Evolutionary conservation across 1,140 invertebrate genomes (phyloP).

Genomic region (Papilio polytes): DNA sequence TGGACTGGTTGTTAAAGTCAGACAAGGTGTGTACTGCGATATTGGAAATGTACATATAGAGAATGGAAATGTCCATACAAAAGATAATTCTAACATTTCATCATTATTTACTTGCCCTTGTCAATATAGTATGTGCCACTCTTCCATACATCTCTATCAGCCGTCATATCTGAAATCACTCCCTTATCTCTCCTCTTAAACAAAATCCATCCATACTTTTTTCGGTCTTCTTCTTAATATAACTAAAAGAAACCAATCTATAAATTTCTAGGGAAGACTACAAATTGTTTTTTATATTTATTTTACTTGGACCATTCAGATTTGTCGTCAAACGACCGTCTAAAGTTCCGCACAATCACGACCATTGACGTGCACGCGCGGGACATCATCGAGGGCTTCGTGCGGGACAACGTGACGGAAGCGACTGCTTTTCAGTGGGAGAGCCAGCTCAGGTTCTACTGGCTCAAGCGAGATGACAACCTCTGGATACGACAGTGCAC

Average conservation of each 20-base stretch:
- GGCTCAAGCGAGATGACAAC: slow-evolving; percentile 92
- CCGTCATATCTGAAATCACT: no score
- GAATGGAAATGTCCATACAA: no score
- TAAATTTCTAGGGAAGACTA: no score
- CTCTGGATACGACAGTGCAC: slow-evolving; percentile 93
- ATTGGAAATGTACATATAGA: no score
- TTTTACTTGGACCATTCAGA: slow-evolving; percentile 63
- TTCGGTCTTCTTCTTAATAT: no score
- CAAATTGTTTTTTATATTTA: background rate
- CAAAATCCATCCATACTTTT: no score
- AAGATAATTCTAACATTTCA: no score
- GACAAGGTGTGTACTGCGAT: slow-evolving; percentile 73
- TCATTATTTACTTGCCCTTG: no score
- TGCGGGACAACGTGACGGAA: slow-evolving; percentile 93
- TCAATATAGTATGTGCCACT: no score
- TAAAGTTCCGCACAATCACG: slow-evolving; percentile 94
- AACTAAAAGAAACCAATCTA: no score
- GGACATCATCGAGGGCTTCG: slow-evolving; percentile 95
- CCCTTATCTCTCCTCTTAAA: no score
- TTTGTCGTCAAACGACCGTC: slow-evolving; percentile 91
- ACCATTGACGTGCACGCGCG: slow-evolving; percentile 96
- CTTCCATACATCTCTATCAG: no score
- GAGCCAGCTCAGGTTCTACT: slow-evolving; percentile 96
- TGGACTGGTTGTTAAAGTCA: slow-evolving; percentile 90
- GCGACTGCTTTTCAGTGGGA: slow-evolving; percentile 96